phyloP scores from a whole-genome alignment of 2,888 invertebrate genomes.

The Camponotus fellah region DNA sequence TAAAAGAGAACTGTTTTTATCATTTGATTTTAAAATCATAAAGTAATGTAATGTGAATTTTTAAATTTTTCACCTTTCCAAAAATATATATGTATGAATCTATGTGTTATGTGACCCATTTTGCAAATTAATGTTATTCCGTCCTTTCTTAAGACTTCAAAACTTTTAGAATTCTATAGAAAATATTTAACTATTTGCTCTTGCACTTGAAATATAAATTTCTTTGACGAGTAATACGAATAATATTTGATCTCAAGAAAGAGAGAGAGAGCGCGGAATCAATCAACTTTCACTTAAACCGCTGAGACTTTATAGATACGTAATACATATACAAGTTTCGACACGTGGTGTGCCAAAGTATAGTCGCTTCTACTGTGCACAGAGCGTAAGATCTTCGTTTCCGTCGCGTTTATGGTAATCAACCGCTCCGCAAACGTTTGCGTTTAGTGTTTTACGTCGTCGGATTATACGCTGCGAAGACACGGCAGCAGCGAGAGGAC shows the following conservation, averaged over 20 bases:
- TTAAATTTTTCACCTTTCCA: not conserved
- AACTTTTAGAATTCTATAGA: not conserved
- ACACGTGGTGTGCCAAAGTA: not conserved
- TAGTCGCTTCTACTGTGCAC: conserved; percentile 15
- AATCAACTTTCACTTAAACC: conserved; percentile 23
- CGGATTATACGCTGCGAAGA: conserved; percentile 40
- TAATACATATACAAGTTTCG: not conserved
- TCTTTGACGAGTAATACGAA: not conserved
- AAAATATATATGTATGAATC: not conserved
- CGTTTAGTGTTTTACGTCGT: conserved; percentile 50
- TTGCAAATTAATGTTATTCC: not conserved
- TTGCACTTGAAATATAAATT: not conserved
- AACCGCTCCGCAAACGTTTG: conserved; percentile 51
- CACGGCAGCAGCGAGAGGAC: conserved; percentile 33
- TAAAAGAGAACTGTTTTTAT: not conserved
- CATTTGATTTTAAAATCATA: not conserved
- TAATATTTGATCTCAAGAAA: not conserved
- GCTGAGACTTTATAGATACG: not conserved
- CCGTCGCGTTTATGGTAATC: conserved; percentile 45
- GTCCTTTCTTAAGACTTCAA: not conserved
- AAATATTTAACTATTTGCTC: not conserved
- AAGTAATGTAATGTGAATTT: not conserved
- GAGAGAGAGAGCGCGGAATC: not conserved
- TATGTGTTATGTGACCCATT: no score
- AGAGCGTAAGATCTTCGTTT: conserved; percentile 40